A percentile compares a stretch with the other conserved stretches of the same genome.
These are phyloP conservation scores for Trissolcus brochymenae DNA, from an alignment of 2,888 invertebrate species.

Conservation along the genomic window DNA sequence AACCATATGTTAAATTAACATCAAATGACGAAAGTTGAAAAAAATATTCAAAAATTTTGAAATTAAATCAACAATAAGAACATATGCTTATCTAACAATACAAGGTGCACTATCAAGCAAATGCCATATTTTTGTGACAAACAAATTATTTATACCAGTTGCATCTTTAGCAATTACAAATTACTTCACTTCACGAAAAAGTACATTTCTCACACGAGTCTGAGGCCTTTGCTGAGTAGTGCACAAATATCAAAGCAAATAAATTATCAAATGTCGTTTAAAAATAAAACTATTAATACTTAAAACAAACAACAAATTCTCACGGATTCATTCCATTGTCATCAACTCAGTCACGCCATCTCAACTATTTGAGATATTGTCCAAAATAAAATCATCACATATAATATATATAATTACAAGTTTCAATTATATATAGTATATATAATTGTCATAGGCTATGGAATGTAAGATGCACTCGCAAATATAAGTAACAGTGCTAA, in stretches of 20 bases:
- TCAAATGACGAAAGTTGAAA: too few relatives aligned
- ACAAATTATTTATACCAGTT: not conserved
- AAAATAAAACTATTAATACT: conserved; percentile 34
- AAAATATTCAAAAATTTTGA: too few relatives aligned
- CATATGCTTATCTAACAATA: too few relatives aligned
- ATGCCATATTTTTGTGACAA: too few relatives aligned
- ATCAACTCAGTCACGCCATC: conserved; percentile 25
- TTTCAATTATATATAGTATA: conserved; percentile 24
- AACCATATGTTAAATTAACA: too few relatives aligned
- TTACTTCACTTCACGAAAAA: not conserved
- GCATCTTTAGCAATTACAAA: too few relatives aligned
- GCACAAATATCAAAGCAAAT: conserved; percentile 17
- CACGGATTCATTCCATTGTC: conserved; percentile 31
- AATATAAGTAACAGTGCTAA: not conserved
- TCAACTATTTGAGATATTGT: conserved; percentile 17
- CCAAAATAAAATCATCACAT: conserved; percentile 32
- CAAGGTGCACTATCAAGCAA: too few relatives aligned
- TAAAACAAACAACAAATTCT: conserved; percentile 27
- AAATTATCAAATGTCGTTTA: conserved; percentile 37
- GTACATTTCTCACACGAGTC: not conserved
- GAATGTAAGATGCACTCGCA: too few relatives aligned
- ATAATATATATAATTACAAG: conserved; percentile 18
- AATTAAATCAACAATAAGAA: too few relatives aligned
- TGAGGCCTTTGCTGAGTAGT: not conserved
- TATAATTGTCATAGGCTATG: not conserved